phyloP scores from a whole-genome alignment of 2,888 invertebrate species.

The Melangyna quadrimaculata region DNA sequence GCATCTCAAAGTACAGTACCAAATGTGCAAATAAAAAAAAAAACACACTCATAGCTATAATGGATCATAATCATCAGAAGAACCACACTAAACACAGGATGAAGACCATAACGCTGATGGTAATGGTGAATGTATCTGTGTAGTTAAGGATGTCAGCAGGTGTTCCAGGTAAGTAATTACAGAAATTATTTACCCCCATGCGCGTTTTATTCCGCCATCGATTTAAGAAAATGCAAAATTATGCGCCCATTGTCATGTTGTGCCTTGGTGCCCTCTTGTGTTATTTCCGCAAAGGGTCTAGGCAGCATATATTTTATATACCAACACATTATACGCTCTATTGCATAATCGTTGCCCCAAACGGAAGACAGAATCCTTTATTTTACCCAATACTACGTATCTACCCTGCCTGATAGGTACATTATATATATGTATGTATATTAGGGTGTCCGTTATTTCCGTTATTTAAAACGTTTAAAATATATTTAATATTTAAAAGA shows the following conservation, averaged over 20 bases:
- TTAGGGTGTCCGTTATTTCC: no score
- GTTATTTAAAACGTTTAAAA: no score
- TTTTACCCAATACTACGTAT: not conserved
- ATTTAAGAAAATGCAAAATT: conserved; percentile 67
- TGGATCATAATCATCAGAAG: conserved; percentile 19
- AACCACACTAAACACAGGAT: not conserved
- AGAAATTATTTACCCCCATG: conserved; percentile 64
- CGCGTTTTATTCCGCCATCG: conserved; percentile 58
- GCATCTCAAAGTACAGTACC: not conserved
- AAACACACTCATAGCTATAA: not conserved
- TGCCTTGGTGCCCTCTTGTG: not conserved
- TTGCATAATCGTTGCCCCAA: conserved; percentile 46
- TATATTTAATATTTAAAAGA: no score
- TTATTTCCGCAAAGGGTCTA: conserved; percentile 39
- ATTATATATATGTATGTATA: no score
- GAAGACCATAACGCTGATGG: not conserved
- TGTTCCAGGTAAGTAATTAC: conserved; percentile 61
- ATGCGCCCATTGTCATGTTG: conserved; percentile 9
- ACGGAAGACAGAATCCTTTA: conserved; percentile 8
- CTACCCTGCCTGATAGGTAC: not conserved
- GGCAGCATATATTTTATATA: no score
- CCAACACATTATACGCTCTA: conserved; percentile 39
- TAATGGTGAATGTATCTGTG: not conserved
- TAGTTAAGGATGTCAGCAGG: conserved; percentile 49
- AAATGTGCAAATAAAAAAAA: not conserved